These are phyloP conservation scores for Pipistrellus kuhlii DNA, from an alignment of 2,797 vertebrate species.

Conservation along the genomic window DNA sequence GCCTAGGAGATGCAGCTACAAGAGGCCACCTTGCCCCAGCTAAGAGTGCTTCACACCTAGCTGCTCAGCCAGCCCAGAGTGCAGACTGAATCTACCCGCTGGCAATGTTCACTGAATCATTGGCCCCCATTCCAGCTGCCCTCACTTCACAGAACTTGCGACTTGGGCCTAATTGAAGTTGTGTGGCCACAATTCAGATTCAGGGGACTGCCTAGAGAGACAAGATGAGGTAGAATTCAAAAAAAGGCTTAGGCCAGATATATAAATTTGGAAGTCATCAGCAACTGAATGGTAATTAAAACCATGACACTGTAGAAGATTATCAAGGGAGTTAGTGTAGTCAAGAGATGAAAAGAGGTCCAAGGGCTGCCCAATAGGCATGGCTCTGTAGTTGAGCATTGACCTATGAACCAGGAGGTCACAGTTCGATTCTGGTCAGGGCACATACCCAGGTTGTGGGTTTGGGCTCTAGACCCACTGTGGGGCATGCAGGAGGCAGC, in stretches of 20 bases:
- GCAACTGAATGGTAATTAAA: neutral
- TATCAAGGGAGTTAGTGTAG: neutral
- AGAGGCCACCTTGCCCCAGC: neutral
- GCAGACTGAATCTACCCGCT: neutral
- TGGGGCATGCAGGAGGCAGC: too few species aligned
- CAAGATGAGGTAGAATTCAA: slow-evolving; percentile 7
- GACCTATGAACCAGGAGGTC: too few species aligned
- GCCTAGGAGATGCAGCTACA: neutral
- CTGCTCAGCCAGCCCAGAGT: neutral
- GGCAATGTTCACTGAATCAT: neutral
- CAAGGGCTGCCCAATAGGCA: neutral
- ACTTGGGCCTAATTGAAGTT: neutral
- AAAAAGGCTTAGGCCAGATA: slow-evolving; percentile 15
- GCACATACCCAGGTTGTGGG: too few species aligned
- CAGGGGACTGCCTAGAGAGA: slow-evolving; percentile 3
- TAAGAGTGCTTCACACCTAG: neutral
- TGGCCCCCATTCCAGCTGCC: neutral
- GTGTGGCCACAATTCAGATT: neutral
- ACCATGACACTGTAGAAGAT: neutral
- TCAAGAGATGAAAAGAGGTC: neutral
- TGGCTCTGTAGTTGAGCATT: too few species aligned
- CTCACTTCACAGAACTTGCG: neutral
- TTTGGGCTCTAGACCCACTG: too few species aligned
- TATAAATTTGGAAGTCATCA: slow-evolving; percentile 6
- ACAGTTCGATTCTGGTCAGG: too few species aligned